These are phyloP conservation scores for Bucco capensis DNA, from an alignment of 2,113 vertebrate species.

Conservation along the genomic window DNA sequence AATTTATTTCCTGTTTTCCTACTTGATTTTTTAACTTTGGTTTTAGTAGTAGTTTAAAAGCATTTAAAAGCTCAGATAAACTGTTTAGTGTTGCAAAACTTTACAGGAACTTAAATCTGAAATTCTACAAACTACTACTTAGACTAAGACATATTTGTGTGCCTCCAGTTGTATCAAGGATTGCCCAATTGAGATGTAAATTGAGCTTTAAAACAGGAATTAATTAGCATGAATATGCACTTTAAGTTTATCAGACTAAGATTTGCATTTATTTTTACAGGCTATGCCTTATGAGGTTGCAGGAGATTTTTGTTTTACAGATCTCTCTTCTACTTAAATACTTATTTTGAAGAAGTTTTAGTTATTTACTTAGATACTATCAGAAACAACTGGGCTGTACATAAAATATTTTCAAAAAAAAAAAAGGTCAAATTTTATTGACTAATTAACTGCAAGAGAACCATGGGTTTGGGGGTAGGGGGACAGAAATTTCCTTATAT, in stretches of 20 bases:
- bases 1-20: neutral
- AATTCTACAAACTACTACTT: neutral
- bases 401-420: slow-evolving; percentile 4
- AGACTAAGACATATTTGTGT: neutral
- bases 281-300: neutral
- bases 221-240: slow-evolving; percentile 37
- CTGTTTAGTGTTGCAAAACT: neutral
- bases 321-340: neutral
- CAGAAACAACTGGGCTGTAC: neutral
- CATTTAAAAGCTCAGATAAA: neutral
- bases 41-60: neutral
- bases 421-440: neutral
- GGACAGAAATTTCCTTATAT: neutral
- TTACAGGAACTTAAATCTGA: neutral
- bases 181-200: slow-evolving; percentile 48
- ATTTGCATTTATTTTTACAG: slow-evolving; percentile 34
- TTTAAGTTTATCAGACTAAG: slow-evolving; percentile 36
- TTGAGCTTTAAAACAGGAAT: slow-evolving; percentile 44
- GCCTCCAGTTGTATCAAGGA: slow-evolving; percentile 17
- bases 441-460: neutral
- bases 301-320: neutral
- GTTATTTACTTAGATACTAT: neutral
- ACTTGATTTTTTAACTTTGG: neutral
- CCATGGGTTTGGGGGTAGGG: neutral
- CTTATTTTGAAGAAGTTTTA: slow-evolving; percentile 8